Evolutionary conservation across 2,113 vertebrate species (phyloP), one percentile per base, ranked within the genome.

Genomic region (Lepidothrix coronata): DNA sequence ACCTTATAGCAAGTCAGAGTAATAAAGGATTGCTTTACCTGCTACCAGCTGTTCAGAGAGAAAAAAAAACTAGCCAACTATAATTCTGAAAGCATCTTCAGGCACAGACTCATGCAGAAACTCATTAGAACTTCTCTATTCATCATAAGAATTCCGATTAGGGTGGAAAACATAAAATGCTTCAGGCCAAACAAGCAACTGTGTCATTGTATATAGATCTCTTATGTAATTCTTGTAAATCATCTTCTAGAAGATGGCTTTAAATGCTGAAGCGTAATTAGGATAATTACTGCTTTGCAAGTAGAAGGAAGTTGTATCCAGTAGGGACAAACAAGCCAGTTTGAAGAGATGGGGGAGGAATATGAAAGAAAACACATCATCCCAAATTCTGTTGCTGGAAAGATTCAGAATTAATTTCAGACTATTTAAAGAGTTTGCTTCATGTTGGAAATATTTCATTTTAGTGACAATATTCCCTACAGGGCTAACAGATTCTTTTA

Each of bases 271-370:
- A 95, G 89, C 21, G 3, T 97, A 97, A 97, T 98, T 97, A 97
- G 94, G 74, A 96, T 98, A 97, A 98, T 92, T 97, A 95, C 85
- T 97, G 94, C 97, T 98, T 97, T 97, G 95, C 96, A 97, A 97
- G 96, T 93, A 96, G 91, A 81, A 96, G 93, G 95, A 94, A 97
- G 90, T 96, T 96, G 96, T 97, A 96, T 81, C 96, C 93, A 68
- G 93, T 92, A 96, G 90, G 83, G 96, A 97, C 93, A 91, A 88
- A 96, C 39, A 35, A 96, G 83, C 35, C 62, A 78, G 67, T 96
- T 93, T 96, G 76, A 94, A 95, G 63, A 93, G 58, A 82, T 79
- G 55, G 89, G 85, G 62, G 70, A 90, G 86, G 57, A 96, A 89
- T 94, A 24, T 75, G 74, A 96, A 85, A 88, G 88, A 96, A 96